These are phyloP conservation scores for Hippocampus comes DNA, from an alignment of 2,113 vertebrate species.

Conservation along the genomic window DNA sequence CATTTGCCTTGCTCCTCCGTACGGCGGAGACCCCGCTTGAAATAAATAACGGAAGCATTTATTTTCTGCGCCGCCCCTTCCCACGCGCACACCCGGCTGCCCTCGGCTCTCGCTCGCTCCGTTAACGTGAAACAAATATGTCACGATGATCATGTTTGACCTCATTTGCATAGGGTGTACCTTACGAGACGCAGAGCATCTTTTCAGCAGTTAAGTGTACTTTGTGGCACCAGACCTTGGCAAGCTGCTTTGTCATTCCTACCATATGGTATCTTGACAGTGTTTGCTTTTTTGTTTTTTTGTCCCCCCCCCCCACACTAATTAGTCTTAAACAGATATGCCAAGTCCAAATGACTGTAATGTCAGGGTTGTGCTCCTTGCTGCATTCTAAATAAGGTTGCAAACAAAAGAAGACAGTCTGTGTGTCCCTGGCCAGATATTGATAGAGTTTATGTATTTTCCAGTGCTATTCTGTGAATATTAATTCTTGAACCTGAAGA, in stretches of 20 bases:
- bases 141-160: constrained; percentile 64
- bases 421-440: constrained; percentile 10
- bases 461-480: not conserved
- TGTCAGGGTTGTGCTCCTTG: constrained; percentile 59
- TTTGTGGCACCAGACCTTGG: constrained; percentile 63
- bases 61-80: not conserved
- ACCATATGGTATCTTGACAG: constrained; percentile 79
- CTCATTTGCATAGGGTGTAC: constrained; percentile 70
- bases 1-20: constrained; percentile 26
- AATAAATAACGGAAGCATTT: constrained; percentile 36
- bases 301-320: constrained; percentile 60
- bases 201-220: constrained; percentile 59
- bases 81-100: not conserved
- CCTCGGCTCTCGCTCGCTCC: not conserved
- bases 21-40: constrained; percentile 24
- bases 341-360: constrained; percentile 73
- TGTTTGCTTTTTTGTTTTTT: constrained; percentile 31
- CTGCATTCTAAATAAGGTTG: constrained; percentile 55
- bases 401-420: constrained; percentile 27
- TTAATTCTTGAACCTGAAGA: constrained; percentile 22
- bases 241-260: constrained; percentile 74
- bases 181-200: constrained; percentile 66
- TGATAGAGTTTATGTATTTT: not conserved
- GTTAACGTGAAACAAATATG: constrained; percentile 41
- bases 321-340: constrained; percentile 80